Evolutionary conservation across 2,113 vertebrate genomes (phyloP).

Genomic region (Gorsachius goisagi): DNA sequence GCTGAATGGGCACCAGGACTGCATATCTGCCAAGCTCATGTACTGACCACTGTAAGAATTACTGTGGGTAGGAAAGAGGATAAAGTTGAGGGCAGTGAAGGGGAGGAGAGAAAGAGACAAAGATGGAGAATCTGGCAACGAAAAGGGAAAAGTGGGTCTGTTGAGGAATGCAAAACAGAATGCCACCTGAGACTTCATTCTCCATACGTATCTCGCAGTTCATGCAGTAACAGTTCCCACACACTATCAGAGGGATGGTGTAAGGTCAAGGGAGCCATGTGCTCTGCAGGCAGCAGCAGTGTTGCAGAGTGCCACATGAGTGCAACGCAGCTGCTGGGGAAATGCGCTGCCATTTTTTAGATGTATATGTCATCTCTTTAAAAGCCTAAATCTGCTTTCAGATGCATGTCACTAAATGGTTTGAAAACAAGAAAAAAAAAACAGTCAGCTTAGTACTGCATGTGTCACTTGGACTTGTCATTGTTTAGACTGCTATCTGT

Average conservation of each 20-base stretch:
- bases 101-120: not conserved
- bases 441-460: not conserved
- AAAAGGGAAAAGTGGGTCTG: not conserved
- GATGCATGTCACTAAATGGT: not conserved
- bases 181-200: slow-evolving; percentile 19
- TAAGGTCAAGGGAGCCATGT: slow-evolving; percentile 11
- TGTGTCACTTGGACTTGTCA: not conserved
- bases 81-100: not conserved
- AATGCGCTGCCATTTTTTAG: not conserved
- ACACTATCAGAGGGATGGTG: not conserved
- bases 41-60: not conserved
- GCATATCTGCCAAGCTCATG: not conserved
- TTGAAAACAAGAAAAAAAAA: not conserved
- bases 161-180: not conserved
- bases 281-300: not conserved
- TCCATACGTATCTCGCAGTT: not conserved
- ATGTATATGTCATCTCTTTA: not conserved
- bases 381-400: not conserved
- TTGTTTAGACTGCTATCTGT: not conserved
- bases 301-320: slow-evolving; percentile 10
- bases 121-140: not conserved
- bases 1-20: not conserved
- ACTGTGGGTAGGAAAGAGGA: not conserved
- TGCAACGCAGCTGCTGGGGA: not conserved
- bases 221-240: not conserved